These are phyloP conservation scores for Xenopus laevis DNA, from an alignment of 2,113 vertebrate species.

Conservation along the genomic window DNA sequence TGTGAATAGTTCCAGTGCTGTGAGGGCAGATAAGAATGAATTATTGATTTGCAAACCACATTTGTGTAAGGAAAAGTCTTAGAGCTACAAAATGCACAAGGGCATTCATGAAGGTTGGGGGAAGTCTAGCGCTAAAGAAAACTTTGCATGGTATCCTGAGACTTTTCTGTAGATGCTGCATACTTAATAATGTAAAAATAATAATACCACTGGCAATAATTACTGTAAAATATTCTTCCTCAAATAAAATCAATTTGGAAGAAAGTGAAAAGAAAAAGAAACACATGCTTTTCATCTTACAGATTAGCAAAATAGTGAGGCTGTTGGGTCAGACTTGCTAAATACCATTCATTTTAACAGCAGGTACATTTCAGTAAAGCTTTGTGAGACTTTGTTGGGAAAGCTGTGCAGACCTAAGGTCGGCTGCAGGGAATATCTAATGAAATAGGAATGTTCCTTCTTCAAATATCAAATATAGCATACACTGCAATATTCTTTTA, in stretches of 20 bases:
- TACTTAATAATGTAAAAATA: constrained; percentile 18
- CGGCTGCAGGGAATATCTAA: background rate
- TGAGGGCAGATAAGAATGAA: constrained; percentile 36
- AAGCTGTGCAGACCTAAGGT: background rate
- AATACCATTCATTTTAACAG: background rate
- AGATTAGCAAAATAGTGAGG: background rate
- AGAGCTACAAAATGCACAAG: constrained; percentile 8
- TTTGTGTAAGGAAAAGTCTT: constrained; percentile 41
- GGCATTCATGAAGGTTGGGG: constrained; percentile 29
- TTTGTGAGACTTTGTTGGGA: background rate
- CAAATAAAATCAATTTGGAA: constrained; percentile 18
- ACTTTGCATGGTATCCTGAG: constrained; percentile 5
- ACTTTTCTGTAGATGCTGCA: background rate
- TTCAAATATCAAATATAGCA: background rate
- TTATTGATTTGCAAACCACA: constrained; percentile 42
- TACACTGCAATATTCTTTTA: background rate
- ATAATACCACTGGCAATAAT: constrained; percentile 21
- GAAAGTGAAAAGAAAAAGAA: constrained; percentile 10
- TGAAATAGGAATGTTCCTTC: background rate
- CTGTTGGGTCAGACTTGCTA: background rate
- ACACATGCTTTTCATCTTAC: background rate
- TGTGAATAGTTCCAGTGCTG: constrained; percentile 1
- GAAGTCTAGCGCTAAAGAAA: background rate
- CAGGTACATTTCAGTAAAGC: background rate
- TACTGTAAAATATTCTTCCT: constrained; percentile 16